A percentile compares a stretch with the other conserved stretches of the same genome.
Evolutionary conservation across 2,113 vertebrate species (phyloP).

Genomic region (Cynoglossus semilaevis): DNA sequence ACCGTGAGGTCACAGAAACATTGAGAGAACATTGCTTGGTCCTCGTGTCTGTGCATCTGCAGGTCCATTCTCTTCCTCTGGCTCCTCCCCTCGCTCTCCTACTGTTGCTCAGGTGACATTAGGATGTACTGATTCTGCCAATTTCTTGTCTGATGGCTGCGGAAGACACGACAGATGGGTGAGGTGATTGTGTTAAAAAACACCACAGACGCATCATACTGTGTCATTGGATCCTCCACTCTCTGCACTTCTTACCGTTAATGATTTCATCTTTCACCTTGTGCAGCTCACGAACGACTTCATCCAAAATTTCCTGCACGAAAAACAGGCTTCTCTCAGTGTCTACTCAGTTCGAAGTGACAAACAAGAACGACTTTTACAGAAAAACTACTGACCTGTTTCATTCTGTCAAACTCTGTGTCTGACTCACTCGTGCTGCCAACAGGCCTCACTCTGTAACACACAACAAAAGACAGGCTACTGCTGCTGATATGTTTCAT

Average conservation of each 20-base stretch:
- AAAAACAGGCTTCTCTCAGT: not conserved
- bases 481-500: not conserved
- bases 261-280: slow-evolving; percentile 99
- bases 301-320: slow-evolving; percentile 95
- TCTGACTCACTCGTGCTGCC: slow-evolving; percentile 90
- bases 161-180: not conserved
- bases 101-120: slow-evolving; percentile 67
- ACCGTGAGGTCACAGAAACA: slow-evolving; percentile 71
- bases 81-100: slow-evolving; percentile 63
- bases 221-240: not conserved
- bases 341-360: no score
- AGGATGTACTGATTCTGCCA: slow-evolving; percentile 92
- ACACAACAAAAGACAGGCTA: slow-evolving; percentile 1
- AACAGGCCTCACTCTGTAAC: slow-evolving; percentile 87
- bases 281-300: slow-evolving; percentile 97
- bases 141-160: slow-evolving; percentile 97
- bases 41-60: slow-evolving; percentile 64
- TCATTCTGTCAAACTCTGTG: slow-evolving; percentile 96
- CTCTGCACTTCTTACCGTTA: slow-evolving; percentile 82
- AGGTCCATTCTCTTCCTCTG: slow-evolving; percentile 61
- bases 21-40: slow-evolving; percentile 71
- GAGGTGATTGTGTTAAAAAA: not conserved
- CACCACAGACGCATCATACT: not conserved
- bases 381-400: slow-evolving; percentile 82
- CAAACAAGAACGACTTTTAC: no score